Evolutionary conservation across 2,888 invertebrate species (phyloP).

Genomic region (Coleophora flavipennella): DNA sequence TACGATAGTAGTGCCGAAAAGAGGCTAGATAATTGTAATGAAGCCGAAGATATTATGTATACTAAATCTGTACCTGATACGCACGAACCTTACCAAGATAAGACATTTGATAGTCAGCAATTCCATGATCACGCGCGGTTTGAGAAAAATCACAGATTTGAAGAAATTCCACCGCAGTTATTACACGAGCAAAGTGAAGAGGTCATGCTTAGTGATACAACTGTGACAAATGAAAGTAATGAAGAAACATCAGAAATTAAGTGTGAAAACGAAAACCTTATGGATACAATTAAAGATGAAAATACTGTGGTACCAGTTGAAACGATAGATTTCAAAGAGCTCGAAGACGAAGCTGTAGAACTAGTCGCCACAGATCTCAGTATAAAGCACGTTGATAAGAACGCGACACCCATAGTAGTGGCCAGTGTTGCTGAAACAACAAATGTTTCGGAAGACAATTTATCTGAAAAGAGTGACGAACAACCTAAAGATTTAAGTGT

Average conservation of each 20-base stretch:
- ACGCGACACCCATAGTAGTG: constrained; percentile 24
- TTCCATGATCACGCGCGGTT: too few relatives aligned
- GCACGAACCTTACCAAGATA: constrained; percentile 31
- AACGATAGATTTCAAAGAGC: constrained; percentile 19
- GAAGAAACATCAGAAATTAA: constrained; percentile 10
- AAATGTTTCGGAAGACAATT: constrained; percentile 37
- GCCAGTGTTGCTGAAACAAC: constrained; percentile 33
- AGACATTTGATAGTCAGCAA: constrained; percentile 29
- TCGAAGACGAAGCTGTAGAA: constrained; percentile 30
- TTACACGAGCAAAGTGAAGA: constrained; percentile 39
- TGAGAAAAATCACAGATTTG: too few relatives aligned
- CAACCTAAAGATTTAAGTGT: constrained; percentile 74
- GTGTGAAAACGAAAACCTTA: background rate
- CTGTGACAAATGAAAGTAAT: constrained; percentile 11
- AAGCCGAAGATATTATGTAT: constrained; percentile 32
- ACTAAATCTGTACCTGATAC: constrained; percentile 48
- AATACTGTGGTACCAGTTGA: constrained; percentile 17
- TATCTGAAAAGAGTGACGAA: constrained; percentile 66
- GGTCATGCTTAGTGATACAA: constrained; percentile 18
- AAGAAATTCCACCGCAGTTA: constrained; percentile 13
- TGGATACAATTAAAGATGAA: constrained; percentile 15
- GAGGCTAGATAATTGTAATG: constrained; percentile 37
- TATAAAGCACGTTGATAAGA: constrained; percentile 47
- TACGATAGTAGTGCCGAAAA: constrained; percentile 41
- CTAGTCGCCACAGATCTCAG: constrained; percentile 74